These are phyloP conservation scores for Scolopax bukidnonensis DNA, from an alignment of 2,797 vertebrate species.

Conservation along the genomic window DNA sequence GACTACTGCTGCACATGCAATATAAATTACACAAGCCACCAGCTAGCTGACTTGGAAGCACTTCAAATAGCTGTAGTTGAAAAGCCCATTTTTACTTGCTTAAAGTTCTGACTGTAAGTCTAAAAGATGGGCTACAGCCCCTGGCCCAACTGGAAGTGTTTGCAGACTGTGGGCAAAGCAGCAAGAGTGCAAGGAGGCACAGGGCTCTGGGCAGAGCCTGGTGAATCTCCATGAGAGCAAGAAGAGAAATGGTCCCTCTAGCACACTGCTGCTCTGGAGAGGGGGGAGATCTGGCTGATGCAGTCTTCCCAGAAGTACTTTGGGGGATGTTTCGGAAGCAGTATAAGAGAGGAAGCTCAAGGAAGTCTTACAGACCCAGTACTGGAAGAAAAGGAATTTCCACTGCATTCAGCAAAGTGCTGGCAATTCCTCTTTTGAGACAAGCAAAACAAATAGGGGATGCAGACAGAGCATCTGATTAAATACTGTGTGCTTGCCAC, in stretches of 20 bases:
- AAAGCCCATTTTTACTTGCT: neutral
- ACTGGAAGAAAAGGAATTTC: neutral
- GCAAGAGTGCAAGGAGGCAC: neutral
- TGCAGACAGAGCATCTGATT: neutral
- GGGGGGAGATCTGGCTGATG: fast-evolving
- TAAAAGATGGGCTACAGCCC: neutral
- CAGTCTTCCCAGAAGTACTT: neutral
- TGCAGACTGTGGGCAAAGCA: neutral
- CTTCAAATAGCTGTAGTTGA: neutral
- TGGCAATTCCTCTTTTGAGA: neutral
- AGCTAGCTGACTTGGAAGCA: neutral
- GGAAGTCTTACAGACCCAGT: neutral
- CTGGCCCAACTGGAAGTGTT: neutral
- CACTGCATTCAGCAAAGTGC: neutral
- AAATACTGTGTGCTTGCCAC: neutral
- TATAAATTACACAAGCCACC: neutral
- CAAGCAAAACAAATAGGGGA: neutral
- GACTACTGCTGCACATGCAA: neutral
- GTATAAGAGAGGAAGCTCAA: neutral
- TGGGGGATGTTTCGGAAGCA: neutral
- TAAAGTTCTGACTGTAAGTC: neutral
- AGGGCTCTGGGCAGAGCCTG: neutral
- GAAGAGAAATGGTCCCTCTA: neutral
- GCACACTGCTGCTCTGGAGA: neutral
- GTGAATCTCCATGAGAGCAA: neutral